These are phyloP conservation scores for Pycnomerus fuliginosus DNA, from an alignment of 2,888 invertebrate species.

Conservation along the genomic window DNA sequence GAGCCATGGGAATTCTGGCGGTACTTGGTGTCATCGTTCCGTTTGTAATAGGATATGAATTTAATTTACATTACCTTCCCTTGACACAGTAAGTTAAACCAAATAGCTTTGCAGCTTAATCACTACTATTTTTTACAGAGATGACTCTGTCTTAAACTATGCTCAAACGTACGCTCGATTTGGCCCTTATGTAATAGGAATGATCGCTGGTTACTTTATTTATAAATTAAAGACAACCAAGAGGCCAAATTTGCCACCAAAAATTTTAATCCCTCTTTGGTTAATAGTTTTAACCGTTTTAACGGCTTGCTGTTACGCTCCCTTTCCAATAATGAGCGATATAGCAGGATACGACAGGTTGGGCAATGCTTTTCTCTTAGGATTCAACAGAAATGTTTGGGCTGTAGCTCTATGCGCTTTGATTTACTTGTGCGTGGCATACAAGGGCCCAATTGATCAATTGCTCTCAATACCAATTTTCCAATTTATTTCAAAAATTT, in stretches of 20 bases:
- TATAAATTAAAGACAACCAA: not conserved
- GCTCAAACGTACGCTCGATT: conserved; percentile 2
- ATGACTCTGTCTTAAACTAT: conserved; percentile 1
- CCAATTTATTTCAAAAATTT: conserved; percentile 55
- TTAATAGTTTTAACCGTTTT: not conserved
- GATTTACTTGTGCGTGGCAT: conserved; percentile 2
- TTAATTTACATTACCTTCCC: too few species aligned
- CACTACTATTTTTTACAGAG: too few species aligned
- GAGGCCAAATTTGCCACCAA: not conserved
- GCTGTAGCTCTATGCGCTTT: conserved; percentile 1
- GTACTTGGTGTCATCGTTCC: conserved; percentile 4
- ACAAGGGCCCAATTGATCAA: conserved; percentile 52
- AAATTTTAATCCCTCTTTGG: not conserved
- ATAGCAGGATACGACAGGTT: too few species aligned
- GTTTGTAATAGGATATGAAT: too few species aligned
- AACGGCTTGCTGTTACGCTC: conserved; percentile 3
- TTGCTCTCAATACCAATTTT: conserved; percentile 52
- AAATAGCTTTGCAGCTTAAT: too few species aligned
- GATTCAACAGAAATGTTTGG: conserved; percentile 7
- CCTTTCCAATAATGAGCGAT: too few species aligned
- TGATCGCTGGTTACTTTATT: conserved; percentile 3
- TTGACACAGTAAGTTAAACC: too few species aligned
- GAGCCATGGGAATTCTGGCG: not conserved
- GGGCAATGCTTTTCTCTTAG: not conserved
- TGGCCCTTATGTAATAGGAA: conserved; percentile 5